These are phyloP conservation scores for Eudemis profundana DNA, from an alignment of 2,888 invertebrate genomes.

Conservation along the genomic window DNA sequence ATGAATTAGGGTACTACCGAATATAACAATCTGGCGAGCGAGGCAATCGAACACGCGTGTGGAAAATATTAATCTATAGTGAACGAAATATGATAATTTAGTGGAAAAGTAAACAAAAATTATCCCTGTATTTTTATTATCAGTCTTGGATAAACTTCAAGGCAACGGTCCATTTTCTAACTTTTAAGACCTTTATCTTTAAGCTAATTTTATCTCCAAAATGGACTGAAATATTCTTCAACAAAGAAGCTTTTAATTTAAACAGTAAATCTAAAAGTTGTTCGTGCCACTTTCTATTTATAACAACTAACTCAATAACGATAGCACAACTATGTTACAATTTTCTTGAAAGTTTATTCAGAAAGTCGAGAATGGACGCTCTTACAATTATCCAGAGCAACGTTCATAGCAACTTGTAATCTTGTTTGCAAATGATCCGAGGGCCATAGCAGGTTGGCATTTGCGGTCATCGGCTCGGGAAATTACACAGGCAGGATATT, in stretches of 20 bases:
- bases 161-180: no score
- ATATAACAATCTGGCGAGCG: no score
- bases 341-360: constrained; percentile 27
- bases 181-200: background rate
- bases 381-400: constrained; percentile 32
- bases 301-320: constrained; percentile 12
- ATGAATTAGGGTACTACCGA: no score
- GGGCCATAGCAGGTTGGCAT: constrained; percentile 37
- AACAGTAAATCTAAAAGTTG: background rate
- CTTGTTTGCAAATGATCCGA: constrained; percentile 39
- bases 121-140: no score
- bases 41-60: no score
- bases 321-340: constrained; percentile 5
- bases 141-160: no score
- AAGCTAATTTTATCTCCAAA: background rate
- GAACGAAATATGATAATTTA: no score
- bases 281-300: constrained; percentile 2
- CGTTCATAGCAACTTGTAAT: constrained; percentile 36
- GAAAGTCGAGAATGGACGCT: constrained; percentile 30
- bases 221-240: background rate
- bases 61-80: no score
- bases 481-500: constrained; percentile 34
- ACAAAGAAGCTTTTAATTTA: background rate
- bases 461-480: constrained; percentile 40
- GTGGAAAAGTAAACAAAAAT: no score